Evolutionary conservation across 23 tunicate species (phyloP), one percentile per base, ranked within the genome.

Genomic region (Trididemnum nubilum): DNA sequence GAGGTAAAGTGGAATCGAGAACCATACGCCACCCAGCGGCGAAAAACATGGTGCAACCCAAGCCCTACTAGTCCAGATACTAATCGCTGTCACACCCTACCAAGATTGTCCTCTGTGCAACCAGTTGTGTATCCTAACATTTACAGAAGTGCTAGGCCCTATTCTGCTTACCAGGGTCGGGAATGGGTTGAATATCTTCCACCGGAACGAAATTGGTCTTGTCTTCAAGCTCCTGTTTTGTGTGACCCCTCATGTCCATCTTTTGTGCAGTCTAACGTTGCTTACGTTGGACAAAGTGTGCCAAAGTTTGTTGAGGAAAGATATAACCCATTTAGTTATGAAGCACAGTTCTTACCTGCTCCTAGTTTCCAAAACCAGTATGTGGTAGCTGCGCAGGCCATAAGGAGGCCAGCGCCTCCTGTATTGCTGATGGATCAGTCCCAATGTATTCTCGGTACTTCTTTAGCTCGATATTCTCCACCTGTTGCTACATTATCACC

Each of bases 41-140:
- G 81, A 5, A 77, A 52, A 54, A 77, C 81, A 2, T 77, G 81
- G 81, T 52, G 81, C 78, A 26, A 73, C 24, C 28, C 58, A 15
- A 18, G 25, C 78, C 27, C 30, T 2, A 15, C 12, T 3, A 7
- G 37, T n/a, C 74, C 9, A 15, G n/a, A 30, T 7, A 9, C 54
- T 7, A 44, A 9, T 44, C 15, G 9, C 15, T 44, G 15, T 15
- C 54, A 44, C 15, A 5, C 39, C 9, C 19, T n/a, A 32, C 39
- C 74, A 32, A 69, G 37, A 44, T 9, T 44, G 15, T 15, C n/a
- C n/a, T n/a, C 74, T 27, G 36, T 69, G 39, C 74, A 29, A 69
- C 74, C 29, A 61, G 29, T 61, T 4, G 5, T 61, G 5, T n/a
- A 21, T 61, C 67, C 67, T 12, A 25, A 26, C 25, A 61, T 61